Base-by-base conservation (phyloP, 2,113 vertebrate species). In the Amazona guildingii region DNA sequence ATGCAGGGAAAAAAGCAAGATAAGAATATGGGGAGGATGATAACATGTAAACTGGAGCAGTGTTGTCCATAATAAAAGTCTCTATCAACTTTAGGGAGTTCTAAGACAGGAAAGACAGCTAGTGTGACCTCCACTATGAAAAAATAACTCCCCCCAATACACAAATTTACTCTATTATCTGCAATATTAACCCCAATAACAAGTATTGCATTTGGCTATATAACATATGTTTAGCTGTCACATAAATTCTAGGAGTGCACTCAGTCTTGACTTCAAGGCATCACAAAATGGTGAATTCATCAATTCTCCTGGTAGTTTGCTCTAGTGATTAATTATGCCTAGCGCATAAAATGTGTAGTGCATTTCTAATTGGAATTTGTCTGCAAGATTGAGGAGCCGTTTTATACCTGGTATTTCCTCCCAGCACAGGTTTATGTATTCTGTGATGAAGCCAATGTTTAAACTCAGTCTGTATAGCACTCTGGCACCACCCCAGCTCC, bases 301-400 rank as follows among this genome's bases (percentile, higher is more conserved):
- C 93, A 79, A 29, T 87, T 91, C 59, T 48, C 23, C 31, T 62
- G 67, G 37, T 91, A 88, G 49, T 85, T 96, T 86, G 81, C 93
- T 95, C 82, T 84, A 92, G 82, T 67, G 67, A 91, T 95, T 93
- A 96, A 94, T 94, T 79, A 88, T 37, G 49, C 78, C 70, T 68
- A 14, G 41, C 76, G 37, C 76, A 87, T 92, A 66, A 79, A 66
- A 20, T 41, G 70, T 94, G 78, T 41, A 77, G 49, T 83, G 54
- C 75, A 83, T 94, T 96, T 93, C 85, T 95, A 94, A 96, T 95
- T 95, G 85, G 89, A 96, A 94, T 94, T 85, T 90, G 61, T 92
- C 88, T 95, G 66, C 2, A 39, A 95, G 87, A 92, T 94, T 96
- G 95, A 95, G 90, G 82, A 94, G 63, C 49, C 16, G 0, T 91